Percentiles rank a stretch among this genome's conserved stretches.
phyloP scores from a whole-genome alignment of 2,888 invertebrate genomes.

The Chaetoderma sp. region DNA sequence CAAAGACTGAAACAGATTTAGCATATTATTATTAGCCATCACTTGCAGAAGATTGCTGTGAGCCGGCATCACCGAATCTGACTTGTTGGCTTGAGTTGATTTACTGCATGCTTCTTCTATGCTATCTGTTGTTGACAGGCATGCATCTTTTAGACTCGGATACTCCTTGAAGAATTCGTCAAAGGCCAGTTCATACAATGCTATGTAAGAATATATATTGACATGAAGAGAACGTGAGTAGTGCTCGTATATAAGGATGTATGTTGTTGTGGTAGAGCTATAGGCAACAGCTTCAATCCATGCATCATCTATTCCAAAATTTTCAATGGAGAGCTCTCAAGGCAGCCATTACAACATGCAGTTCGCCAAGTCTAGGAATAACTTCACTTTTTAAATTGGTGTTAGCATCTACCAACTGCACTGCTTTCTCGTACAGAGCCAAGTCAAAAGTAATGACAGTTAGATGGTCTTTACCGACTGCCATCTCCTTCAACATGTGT shows the following conservation, averaged over 20 bases:
- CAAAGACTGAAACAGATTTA: constrained; percentile 15
- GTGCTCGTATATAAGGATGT: constrained; percentile 24
- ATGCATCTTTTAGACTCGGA: neutral
- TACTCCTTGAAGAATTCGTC: neutral
- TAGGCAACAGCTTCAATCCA: constrained; percentile 21
- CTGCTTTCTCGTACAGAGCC: constrained; percentile 26
- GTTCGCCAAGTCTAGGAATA: constrained; percentile 22
- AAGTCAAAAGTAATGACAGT: constrained; percentile 25
- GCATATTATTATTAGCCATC: constrained; percentile 11
- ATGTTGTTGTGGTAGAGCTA: constrained; percentile 18
- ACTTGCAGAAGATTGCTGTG: constrained; percentile 14
- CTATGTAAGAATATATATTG: constrained; percentile 13
- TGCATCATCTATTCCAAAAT: constrained; percentile 22
- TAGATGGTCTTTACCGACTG: constrained; percentile 21
- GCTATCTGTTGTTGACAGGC: neutral
- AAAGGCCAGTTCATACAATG: constrained; percentile 17
- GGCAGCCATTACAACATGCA: constrained; percentile 18
- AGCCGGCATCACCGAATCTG: constrained; percentile 15
- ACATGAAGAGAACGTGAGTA: constrained; percentile 9
- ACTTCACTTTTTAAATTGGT: constrained; percentile 18
- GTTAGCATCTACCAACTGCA: constrained; percentile 24
- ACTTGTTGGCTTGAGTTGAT: neutral
- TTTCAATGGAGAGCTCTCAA: constrained; percentile 6
- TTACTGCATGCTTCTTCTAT: neutral
- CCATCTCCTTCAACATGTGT: neutral